Base-by-base conservation (phyloP, 2,113 vertebrate genomes). In the Ammodytes dubius region DNA sequence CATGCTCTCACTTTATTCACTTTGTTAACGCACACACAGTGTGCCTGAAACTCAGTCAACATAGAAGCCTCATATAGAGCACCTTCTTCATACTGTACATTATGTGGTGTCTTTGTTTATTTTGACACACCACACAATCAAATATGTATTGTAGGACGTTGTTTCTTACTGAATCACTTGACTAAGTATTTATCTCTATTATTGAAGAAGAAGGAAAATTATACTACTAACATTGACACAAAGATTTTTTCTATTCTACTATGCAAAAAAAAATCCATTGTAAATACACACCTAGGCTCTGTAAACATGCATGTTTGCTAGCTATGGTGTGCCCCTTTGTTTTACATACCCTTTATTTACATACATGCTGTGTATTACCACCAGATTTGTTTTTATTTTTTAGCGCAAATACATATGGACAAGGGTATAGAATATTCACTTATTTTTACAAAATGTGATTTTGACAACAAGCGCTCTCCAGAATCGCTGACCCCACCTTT, bases 111-210 rank as follows among this genome's bases (percentile, higher is more conserved):
- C 47, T 67, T 64, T 73, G 72, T 77, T 17, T 65, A 13, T 59
- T 68, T 43, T 19, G 11, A 68, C 7, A 64, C 37, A 42, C 43
- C 39, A 46, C 46, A 71, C 39, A 52, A 10, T 43, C 8, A 47
- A 70, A 80, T 49, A 46, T 66, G 50, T 45, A 65, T 3, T 64
- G 52, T 70, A 45, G 15, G 4, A 45, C 66, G n/a, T 45, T 43
- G 42, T 74, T 68, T 76, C 13, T 50, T 6, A 54, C 37, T 27
- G 14, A 77, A 40, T 46, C 50, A 54, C 46, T 60, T 4, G 0
- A 66, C 13, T 63, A 68, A 77, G 81, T 66, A 82, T 39, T 58
- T 52, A 15, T 57, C 57, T 57, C 9, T 39, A 42, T 52, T 52
- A 43, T 17, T 71, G 40, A 66, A 45, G 15, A 73, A 67, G 19